Conservation (phyloP, 2,888 invertebrate genomes). For the Rhagonycha fulva region DNA sequence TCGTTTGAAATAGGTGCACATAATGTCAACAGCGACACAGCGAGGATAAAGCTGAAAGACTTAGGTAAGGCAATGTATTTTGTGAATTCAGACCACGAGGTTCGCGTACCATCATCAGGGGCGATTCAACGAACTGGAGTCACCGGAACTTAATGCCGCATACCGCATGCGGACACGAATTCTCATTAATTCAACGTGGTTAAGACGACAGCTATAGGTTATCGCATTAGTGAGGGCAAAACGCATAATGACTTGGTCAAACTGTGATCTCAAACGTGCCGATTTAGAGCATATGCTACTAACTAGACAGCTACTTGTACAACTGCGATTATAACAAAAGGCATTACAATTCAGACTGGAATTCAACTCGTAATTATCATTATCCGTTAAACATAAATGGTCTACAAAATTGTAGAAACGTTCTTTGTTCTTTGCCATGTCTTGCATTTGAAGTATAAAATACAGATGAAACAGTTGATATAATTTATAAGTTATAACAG, state of each 20-base stretch:
- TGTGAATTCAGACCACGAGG: conserved; percentile 41
- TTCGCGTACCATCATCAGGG: conserved; percentile 40
- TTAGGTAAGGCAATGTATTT: conserved; percentile 19
- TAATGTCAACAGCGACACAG: neutral
- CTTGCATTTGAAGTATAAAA: conserved; percentile 19
- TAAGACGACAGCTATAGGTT: conserved; percentile 38
- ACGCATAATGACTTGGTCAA: conserved; percentile 43
- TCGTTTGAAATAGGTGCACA: neutral
- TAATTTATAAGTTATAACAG: neutral
- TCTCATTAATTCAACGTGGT: conserved; percentile 44
- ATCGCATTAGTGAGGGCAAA: conserved; percentile 31
- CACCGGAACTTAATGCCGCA: conserved; percentile 20
- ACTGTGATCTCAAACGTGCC: conserved; percentile 42
- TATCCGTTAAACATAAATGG: conserved; percentile 29
- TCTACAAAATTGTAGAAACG: conserved; percentile 17
- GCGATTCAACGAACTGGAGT: conserved; percentile 39
- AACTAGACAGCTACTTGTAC: conserved; percentile 24
- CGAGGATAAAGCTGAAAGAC: neutral
- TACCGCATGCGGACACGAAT: conserved; percentile 40
- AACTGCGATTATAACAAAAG: conserved; percentile 26
- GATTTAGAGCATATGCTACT: conserved; percentile 35
- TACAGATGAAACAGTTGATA: conserved; percentile 1
- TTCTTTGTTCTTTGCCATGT: conserved; percentile 20
- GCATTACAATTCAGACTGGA: conserved; percentile 27
- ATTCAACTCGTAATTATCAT: conserved; percentile 23